Percentiles rank a stretch among this genome's conserved stretches.
Evolutionary conservation across 2,797 vertebrate species (phyloP).

Genomic region (Hoplostethus atlanticus): DNA sequence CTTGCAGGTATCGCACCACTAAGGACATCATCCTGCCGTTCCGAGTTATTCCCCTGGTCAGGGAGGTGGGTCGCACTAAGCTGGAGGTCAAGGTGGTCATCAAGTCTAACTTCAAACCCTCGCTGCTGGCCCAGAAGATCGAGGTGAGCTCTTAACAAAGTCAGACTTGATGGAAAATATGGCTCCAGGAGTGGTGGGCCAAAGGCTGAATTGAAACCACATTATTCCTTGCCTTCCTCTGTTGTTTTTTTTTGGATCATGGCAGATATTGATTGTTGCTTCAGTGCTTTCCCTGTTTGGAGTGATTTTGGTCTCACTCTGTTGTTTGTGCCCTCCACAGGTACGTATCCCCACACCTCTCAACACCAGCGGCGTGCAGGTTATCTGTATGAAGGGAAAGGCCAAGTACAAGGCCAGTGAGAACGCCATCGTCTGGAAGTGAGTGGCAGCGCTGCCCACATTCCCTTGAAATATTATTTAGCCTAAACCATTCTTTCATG

Average conservation of each 20-base stretch:
- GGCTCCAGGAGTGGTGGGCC: background rate
- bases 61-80: conserved; percentile 98
- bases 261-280: no score
- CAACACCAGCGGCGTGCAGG: conserved; percentile 98
- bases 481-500: background rate
- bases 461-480: background rate
- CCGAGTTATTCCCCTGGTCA: conserved; percentile 96
- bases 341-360: conserved; percentile 98
- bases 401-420: conserved; percentile 99
- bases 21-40: conserved; percentile 99
- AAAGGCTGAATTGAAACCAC: no score
- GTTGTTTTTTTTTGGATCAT: background rate
- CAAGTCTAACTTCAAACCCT: conserved; percentile 99
- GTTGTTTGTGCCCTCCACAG: conserved; percentile 68
- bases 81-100: conserved; percentile 99
- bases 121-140: conserved; percentile 98
- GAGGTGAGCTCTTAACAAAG: conserved; percentile 86
- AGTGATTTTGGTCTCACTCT: no score
- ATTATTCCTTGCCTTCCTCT: no score
- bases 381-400: conserved; percentile 99
- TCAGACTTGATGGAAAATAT: no score
- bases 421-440: conserved; percentile 99
- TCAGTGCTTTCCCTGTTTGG: no score
- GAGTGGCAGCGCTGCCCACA: conserved; percentile 73
- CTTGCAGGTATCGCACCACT: conserved; percentile 95